Evolutionary conservation across 2,797 vertebrate species (phyloP).

Genomic region (Chanos chanos): DNA sequence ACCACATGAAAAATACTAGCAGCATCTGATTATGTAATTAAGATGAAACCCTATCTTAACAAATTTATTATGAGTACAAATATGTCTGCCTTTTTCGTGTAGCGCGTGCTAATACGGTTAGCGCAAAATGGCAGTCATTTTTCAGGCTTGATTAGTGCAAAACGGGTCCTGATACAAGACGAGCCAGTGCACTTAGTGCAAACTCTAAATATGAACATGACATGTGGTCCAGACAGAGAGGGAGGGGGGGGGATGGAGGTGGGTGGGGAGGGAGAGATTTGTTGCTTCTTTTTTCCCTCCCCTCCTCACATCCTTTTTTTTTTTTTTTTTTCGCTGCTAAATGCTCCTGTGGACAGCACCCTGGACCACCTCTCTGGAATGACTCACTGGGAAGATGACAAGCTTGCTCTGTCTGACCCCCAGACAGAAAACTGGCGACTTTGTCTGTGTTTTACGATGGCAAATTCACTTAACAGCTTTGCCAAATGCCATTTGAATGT

Average conservation of each 20-base stretch:
- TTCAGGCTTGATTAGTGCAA: constrained; percentile 49
- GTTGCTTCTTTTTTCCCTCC: background rate
- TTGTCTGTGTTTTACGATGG: background rate
- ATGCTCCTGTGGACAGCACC: background rate
- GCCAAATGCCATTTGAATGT: background rate
- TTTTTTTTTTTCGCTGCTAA: background rate
- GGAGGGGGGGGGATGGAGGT: background rate
- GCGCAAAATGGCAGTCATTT: constrained; percentile 49
- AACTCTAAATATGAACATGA: constrained; percentile 23
- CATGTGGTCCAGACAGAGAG: background rate
- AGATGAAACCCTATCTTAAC: constrained; percentile 50
- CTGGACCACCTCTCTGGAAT: background rate
- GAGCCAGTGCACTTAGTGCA: constrained; percentile 4
- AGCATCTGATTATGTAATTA: constrained; percentile 43
- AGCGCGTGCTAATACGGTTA: constrained; percentile 56
- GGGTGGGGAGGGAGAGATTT: background rate
- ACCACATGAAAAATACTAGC: constrained; percentile 43
- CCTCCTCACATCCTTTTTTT: background rate
- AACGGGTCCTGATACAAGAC: constrained; percentile 14
- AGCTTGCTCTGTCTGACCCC: background rate
- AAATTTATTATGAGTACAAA: constrained; percentile 59
- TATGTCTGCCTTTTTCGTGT: constrained; percentile 52
- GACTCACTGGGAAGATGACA: constrained; percentile 5
- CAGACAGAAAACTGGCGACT: constrained; percentile 5
- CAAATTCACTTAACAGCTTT: constrained; percentile 3